These are phyloP conservation scores for Blera fallax DNA, from an alignment of 2,888 invertebrate species.

Conservation along the genomic window DNA sequence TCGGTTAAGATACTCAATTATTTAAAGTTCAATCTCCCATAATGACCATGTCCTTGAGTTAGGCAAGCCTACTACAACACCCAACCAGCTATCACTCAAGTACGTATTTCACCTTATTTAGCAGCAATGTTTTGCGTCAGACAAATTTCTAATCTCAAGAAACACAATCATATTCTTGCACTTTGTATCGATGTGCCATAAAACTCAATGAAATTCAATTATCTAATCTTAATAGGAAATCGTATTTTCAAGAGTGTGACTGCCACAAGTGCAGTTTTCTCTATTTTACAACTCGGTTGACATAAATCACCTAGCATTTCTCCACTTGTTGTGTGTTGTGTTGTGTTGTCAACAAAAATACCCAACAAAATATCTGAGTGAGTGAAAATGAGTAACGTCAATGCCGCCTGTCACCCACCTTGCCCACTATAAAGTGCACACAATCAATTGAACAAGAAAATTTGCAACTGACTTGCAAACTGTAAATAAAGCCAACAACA, in stretches of 20 bases:
- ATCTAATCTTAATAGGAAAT: conserved; percentile 22
- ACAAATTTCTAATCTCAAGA: not conserved
- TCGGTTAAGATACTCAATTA: conserved; percentile 15
- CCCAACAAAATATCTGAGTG: not conserved
- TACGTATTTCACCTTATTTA: not conserved
- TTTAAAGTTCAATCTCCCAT: conserved; percentile 12
- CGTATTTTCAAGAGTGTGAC: not conserved
- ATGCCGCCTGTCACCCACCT: not conserved
- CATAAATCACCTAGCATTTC: not conserved
- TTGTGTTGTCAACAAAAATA: not conserved
- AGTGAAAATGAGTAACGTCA: not conserved
- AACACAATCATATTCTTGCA: conserved; percentile 20
- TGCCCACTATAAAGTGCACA: not conserved
- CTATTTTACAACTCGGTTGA: not conserved
- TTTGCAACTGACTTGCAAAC: conserved; percentile 16
- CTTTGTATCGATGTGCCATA: conserved; percentile 29
- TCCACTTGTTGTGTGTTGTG: too few relatives aligned
- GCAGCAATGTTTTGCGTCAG: conserved; percentile 4
- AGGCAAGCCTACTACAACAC: not conserved
- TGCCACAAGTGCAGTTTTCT: conserved; percentile 11
- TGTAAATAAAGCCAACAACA: not conserved
- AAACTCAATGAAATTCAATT: conserved; percentile 6
- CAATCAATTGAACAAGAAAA: not conserved
- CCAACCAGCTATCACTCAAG: conserved; percentile 4
- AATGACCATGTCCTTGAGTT: conserved; percentile 25